Percentiles rank a stretch among this genome's conserved stretches.
phyloP scores from a whole-genome alignment of 1,140 invertebrate genomes.

The Nilaparvata lugens region DNA sequence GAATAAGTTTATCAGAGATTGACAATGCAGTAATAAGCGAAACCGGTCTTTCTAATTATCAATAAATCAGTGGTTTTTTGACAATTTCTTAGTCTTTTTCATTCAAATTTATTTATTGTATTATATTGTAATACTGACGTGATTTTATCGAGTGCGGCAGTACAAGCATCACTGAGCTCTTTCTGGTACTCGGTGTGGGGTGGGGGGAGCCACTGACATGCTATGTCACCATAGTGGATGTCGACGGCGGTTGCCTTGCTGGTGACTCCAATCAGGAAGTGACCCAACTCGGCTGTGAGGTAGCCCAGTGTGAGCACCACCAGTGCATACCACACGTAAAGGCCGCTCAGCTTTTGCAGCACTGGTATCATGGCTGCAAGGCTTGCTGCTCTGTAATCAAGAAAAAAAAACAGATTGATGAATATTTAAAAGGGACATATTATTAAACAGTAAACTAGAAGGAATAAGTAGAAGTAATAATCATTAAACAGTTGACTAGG shows the following conservation, averaged over 20 bases:
- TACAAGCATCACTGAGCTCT: slow-evolving; percentile 52
- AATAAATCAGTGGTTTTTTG: no score
- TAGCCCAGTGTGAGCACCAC: slow-evolving; percentile 70
- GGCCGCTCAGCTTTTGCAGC: slow-evolving; percentile 49
- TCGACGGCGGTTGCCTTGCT: slow-evolving; percentile 74
- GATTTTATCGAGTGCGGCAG: slow-evolving; percentile 48
- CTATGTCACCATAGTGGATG: slow-evolving; percentile 79
- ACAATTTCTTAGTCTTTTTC: no score
- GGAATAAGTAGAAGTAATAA: no score
- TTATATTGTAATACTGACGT: slow-evolving; percentile 42
- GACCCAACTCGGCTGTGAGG: slow-evolving; percentile 72
- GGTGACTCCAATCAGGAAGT: slow-evolving; percentile 79
- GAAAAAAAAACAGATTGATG: not conserved
- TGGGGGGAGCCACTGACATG: slow-evolving; percentile 48
- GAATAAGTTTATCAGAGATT: no score
- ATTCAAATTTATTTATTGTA: no score
- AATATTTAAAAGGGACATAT: no score
- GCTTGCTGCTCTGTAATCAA: not conserved
- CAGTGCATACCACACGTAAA: slow-evolving; percentile 67
- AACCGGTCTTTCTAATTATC: no score
- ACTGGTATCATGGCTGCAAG: slow-evolving; percentile 30
- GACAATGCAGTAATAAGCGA: no score
- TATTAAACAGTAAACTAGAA: no score
- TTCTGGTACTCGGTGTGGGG: slow-evolving; percentile 16
- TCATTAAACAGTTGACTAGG: no score